phyloP scores from a whole-genome alignment of 1,140 invertebrate species.

The Drosophila grimshawi region DNA sequence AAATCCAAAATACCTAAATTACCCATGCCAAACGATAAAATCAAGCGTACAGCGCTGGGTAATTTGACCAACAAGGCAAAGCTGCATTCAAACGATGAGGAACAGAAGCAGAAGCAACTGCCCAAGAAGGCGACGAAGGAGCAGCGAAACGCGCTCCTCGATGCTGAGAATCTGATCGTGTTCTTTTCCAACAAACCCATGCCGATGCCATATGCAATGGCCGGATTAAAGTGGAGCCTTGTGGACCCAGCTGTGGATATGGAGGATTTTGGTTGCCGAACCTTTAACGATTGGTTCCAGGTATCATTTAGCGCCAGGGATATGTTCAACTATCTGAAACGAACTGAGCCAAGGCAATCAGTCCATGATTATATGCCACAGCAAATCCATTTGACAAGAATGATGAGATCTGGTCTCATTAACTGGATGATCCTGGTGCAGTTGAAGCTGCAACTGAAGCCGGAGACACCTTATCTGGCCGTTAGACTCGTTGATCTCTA shows the following conservation, averaged over 20 bases:
- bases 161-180: conserved; percentile 59
- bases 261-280: conserved; percentile 94
- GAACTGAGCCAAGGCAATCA: conserved; percentile 90
- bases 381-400: conserved; percentile 90
- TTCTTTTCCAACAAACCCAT: conserved; percentile 39
- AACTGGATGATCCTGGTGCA: conserved; percentile 99
- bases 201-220: conserved; percentile 10
- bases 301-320: conserved; percentile 96
- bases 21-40: conserved; percentile 80
- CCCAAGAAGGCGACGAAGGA: conserved; percentile 66
- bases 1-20: conserved; percentile 84
- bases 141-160: conserved; percentile 55
- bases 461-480: conserved; percentile 98
- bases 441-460: conserved; percentile 98
- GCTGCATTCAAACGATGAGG: conserved; percentile 60
- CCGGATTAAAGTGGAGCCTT: too few relatives aligned
- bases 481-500: conserved; percentile 98
- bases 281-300: conserved; percentile 92
- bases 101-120: conserved; percentile 17
- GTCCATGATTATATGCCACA: conserved; percentile 92
- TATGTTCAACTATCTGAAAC: conserved; percentile 96
- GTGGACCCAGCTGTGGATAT: conserved; percentile 85
- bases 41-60: conserved; percentile 87
- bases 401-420: conserved; percentile 96
- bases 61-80: conserved; percentile 88